Conservation (phyloP, 2,888 invertebrate genomes). For the Danaus chrysippus region DNA sequence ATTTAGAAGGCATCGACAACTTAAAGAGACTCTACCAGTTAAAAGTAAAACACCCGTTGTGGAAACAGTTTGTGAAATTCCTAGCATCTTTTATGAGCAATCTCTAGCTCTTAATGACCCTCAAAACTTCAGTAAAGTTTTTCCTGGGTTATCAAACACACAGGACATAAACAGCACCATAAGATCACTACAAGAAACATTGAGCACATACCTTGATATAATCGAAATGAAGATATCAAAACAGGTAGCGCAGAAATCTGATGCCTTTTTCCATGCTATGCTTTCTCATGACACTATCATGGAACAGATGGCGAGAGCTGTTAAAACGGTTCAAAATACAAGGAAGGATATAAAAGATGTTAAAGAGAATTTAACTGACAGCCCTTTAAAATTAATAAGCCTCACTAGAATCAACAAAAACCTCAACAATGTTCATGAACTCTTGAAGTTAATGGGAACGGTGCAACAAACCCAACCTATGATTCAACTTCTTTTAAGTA, state of each 20-base stretch:
- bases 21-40: slow-evolving; percentile 64
- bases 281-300: slow-evolving; percentile 98
- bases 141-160: slow-evolving; percentile 82
- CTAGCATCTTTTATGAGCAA: slow-evolving; percentile 90
- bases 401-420: slow-evolving; percentile 83
- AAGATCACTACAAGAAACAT: slow-evolving; percentile 89
- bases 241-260: slow-evolving; percentile 96
- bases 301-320: slow-evolving; percentile 93
- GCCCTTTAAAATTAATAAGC: slow-evolving; percentile 88
- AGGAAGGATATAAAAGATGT: slow-evolving; percentile 87
- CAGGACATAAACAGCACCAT: slow-evolving; percentile 81
- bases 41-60: slow-evolving; percentile 69
- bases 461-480: slow-evolving; percentile 99
- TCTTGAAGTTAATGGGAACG: slow-evolving; percentile 94
- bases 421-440: slow-evolving; percentile 82
- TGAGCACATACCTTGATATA: slow-evolving; percentile 96
- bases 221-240: slow-evolving; percentile 96
- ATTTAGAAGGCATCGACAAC: slow-evolving; percentile 80
- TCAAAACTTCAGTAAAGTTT: slow-evolving; percentile 90
- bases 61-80: slow-evolving; percentile 83
- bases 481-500: slow-evolving; percentile 95
- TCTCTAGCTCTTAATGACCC: slow-evolving; percentile 88
- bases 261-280: slow-evolving; percentile 99
- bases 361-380: slow-evolving; percentile 87
- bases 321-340: slow-evolving; percentile 85